Conservation (phyloP, 2,113 vertebrate genomes). For the Erythrocercus mccallii region DNA sequence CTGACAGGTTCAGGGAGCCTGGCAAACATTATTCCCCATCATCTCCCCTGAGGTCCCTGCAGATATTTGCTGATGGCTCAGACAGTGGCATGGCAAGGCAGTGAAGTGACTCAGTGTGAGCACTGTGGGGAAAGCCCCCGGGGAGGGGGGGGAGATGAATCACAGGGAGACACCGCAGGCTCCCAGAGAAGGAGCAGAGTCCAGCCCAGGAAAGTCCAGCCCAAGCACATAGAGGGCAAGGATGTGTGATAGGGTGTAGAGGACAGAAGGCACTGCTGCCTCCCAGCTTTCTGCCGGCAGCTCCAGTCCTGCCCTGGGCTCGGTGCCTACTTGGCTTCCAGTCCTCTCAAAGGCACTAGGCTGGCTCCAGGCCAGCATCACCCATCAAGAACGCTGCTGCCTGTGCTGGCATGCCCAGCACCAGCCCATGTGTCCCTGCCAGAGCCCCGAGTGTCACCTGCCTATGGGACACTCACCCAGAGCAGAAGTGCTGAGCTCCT, state of each 20-base stretch:
- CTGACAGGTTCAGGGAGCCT: accelerated
- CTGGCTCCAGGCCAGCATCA: background rate
- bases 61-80: background rate
- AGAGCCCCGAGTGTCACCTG: background rate
- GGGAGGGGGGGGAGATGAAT: background rate
- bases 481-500: background rate
- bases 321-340: background rate
- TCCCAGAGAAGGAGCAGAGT: background rate
- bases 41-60: background rate
- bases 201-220: background rate
- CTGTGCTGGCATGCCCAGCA: background rate
- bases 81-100: accelerated
- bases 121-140: background rate
- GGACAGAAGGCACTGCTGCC: background rate
- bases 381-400: background rate
- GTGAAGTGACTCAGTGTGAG: background rate
- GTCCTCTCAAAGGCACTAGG: background rate
- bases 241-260: accelerated
- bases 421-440: background rate
- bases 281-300: background rate
- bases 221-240: background rate
- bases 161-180: background rate
- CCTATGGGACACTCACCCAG: background rate
- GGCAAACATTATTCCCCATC: background rate
- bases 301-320: background rate